These are phyloP conservation scores for Tetrax tetrax DNA, from an alignment of 2,113 vertebrate genomes.

Conservation along the genomic window DNA sequence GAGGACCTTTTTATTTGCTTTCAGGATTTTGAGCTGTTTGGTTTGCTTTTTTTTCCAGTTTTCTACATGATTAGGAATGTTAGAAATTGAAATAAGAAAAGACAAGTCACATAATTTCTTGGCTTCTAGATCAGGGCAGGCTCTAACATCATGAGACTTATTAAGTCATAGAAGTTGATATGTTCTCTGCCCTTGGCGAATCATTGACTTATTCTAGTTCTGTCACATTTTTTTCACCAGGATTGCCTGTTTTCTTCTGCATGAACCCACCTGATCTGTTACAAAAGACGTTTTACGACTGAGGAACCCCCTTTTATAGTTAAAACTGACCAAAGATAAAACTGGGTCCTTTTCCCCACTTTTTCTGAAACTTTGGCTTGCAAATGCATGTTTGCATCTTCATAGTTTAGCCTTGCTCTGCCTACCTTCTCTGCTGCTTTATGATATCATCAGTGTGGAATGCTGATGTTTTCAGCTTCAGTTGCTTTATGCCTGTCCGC, in stretches of 20 bases:
- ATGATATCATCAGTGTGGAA: too few relatives aligned
- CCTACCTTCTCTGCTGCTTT: background rate
- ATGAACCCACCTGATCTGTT: background rate
- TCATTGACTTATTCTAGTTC: background rate
- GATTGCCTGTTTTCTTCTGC: background rate
- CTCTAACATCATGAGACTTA: background rate
- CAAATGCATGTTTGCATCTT: background rate
- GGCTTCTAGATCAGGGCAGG: background rate
- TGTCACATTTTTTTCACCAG: background rate
- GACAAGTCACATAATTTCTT: constrained; percentile 13
- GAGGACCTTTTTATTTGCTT: background rate
- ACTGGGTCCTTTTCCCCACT: background rate
- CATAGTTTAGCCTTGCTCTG: background rate
- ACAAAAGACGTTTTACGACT: background rate
- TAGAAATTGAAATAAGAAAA: constrained; percentile 26
- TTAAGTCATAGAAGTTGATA: constrained; percentile 3
- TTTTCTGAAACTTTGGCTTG: background rate
- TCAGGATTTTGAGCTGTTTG: background rate
- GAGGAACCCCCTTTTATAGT: background rate
- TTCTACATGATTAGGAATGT: background rate
- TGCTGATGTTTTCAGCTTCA: background rate
- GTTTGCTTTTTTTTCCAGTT: background rate
- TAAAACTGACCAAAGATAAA: background rate
- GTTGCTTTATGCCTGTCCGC: background rate
- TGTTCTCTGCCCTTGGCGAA: constrained; percentile 22